Percentiles rank a stretch among this genome's conserved stretches.
phyloP scores from a whole-genome alignment of 2,113 vertebrate genomes.

The Grus americana region DNA sequence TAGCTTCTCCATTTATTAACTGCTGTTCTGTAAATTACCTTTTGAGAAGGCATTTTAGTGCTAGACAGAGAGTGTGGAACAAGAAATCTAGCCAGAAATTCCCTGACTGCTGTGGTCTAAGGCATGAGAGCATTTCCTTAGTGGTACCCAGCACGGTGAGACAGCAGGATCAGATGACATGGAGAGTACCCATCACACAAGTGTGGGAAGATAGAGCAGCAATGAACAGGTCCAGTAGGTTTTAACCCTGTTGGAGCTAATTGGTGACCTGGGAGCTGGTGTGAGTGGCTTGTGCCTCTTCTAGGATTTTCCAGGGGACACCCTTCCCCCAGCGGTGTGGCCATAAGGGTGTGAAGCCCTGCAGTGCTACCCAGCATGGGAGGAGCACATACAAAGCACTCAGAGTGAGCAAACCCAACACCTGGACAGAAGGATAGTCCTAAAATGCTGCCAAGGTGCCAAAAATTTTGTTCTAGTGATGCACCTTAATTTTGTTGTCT shows the following conservation, averaged over 20 bases:
- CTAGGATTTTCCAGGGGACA: not conserved
- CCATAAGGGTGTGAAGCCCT: not conserved
- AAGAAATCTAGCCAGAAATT: not conserved
- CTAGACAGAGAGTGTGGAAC: not conserved
- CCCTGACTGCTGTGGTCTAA: not conserved
- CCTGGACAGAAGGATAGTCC: not conserved
- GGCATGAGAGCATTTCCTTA: fast-evolving
- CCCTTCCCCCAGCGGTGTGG: fast-evolving
- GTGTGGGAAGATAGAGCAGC: not conserved
- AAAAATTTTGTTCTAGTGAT: not conserved
- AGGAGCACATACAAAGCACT: not conserved
- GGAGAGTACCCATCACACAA: not conserved
- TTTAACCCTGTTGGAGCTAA: not conserved
- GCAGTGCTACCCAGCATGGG: not conserved
- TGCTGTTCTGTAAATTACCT: not conserved
- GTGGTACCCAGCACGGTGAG: not conserved
- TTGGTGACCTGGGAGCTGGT: not conserved
- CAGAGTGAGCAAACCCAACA: fast-evolving
- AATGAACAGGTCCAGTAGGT: not conserved
- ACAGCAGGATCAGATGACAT: not conserved
- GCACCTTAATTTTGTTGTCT: not conserved
- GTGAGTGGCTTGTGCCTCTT: not conserved
- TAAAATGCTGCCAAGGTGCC: not conserved
- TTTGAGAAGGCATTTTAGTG: not conserved
- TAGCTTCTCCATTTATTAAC: not conserved